Evolutionary conservation across 1,140 invertebrate species (phyloP), one percentile per base, ranked within the genome.

Genomic region (Tetraneura akinire): DNA sequence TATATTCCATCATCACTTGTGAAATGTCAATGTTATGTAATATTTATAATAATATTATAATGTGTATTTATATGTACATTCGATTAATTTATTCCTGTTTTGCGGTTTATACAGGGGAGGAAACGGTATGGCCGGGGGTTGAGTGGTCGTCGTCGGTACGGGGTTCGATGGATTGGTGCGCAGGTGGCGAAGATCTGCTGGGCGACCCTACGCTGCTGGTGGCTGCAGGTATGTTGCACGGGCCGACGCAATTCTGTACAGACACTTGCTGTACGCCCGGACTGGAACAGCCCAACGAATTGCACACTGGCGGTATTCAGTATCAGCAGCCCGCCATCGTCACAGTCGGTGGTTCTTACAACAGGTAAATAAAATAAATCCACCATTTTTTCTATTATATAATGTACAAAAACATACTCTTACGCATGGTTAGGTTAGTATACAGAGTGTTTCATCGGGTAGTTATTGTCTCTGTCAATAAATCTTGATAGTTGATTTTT

Each of bases 301-400:
- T n/a, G n/a, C 74, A 60, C 47, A 18, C 51, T 18, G 53, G n/a
- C n/a, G n/a, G 32, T 37, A 37, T 76, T 57, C 74, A 78, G 74
- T 78, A 45, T 16, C 74, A 57, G 55, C 74, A 78, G 16, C 74
- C 74, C 14, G 68, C 68, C 8, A 78, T 78, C 42, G 55, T 78
- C 23, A 60, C 74, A 29, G 74, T 78, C 23, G 53, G 74, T 4
- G 55, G 74, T 23, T 47, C 74, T 10, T 78, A 78, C 74, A 60
- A 78, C 74, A 60, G 37, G 74, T 78, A 76, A 74, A 57, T 37
- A 47, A 76, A 74, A 57, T 37, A 47, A 45, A 49, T 86, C 32
- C 32, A 37, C 32, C 3, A 37, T 4, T 37, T 37, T 37, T 8
- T 37, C 3, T 37, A 37, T n/a, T n/a, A n/a, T 37, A 37, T 37